Evolutionary conservation across 37 sponge, comb jelly and placozoan species (phyloP).

Genomic region (Bolinopsis microptera): DNA sequence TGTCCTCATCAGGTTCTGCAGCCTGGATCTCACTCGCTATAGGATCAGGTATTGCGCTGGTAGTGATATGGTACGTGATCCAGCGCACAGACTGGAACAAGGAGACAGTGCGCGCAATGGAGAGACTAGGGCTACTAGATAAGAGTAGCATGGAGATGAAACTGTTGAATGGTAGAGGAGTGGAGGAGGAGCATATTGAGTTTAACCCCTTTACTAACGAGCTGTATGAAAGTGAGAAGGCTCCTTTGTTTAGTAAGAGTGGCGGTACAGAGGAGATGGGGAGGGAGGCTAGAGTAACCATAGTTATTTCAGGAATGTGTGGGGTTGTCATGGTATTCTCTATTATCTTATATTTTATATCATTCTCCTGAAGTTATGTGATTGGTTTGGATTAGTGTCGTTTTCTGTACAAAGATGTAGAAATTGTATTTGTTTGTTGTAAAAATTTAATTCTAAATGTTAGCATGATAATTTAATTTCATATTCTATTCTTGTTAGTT

Average conservation of each 20-base stretch:
- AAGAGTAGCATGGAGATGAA: conserved; percentile 31
- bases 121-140: neutral
- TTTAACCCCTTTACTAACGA: conserved; percentile 46
- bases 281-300: neutral
- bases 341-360: neutral
- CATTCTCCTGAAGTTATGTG: neutral
- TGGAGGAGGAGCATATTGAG: neutral
- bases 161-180: neutral
- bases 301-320: neutral
- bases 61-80: neutral
- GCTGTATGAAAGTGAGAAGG: neutral
- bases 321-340: neutral
- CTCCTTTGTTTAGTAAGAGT: neutral
- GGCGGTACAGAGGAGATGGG: neutral
- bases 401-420: neutral
- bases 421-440: neutral
- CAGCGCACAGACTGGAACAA: conserved; percentile 6
- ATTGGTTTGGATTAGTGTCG: neutral
- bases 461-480: too few species aligned
- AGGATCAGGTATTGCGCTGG: neutral
- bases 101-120: neutral
- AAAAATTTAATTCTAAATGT: too few species aligned
- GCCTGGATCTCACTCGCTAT: conserved; percentile 29
- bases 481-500: too few species aligned
- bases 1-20: neutral